Base-by-base conservation (phyloP, 2,797 vertebrate genomes). In the Tokudaia tokunoshimensis region DNA sequence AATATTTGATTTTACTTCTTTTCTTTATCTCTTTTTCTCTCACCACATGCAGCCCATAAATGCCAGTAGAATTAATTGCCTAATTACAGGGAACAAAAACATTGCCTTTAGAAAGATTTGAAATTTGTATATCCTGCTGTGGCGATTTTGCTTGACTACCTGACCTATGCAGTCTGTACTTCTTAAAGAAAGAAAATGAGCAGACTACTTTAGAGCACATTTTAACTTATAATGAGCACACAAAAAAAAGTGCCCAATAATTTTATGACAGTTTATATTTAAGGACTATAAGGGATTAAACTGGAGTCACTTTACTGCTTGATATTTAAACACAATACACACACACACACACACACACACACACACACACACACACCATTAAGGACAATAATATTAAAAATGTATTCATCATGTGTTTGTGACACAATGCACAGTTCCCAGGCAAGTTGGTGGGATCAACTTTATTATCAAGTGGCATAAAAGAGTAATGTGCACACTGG, bases 61-160 rank as follows among this genome's bases (percentile, higher is more conserved):
- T 97, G 96, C 92, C 97, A 96, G 94, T 80, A 89, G 91, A 97
- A 98, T 97, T 98, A 98, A 97, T 97, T 97, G 95, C 88, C 91
- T 97, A 97, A 98, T 97, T 98, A 98, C 37, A 91, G 57, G 76
- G 92, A 97, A 94, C 96, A 95, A 95, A 97, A 97, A 95, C 82
- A 97, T 92, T 97, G 70, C 95, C 37, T 97, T 98, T 97, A 96
- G 91, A 96, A 96, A 96, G 95, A 61, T 94, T 98, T 97, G 41
- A 95, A 94, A 97, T 95, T 94, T 96, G 94, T 96, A 85, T 94
- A 87, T 89, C 95, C 96, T 96, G 96, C 97, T 96, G 94, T 80
- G 95, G 88, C 61, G 70, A 95, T 97, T 96, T 96, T 96, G 11
- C 88, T 91, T 96, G 79, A 94, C 85, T 91, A 84, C 80, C 63